Evolutionary conservation across 2,113 vertebrate species (phyloP).

Genomic region (Trinectes maculatus): DNA sequence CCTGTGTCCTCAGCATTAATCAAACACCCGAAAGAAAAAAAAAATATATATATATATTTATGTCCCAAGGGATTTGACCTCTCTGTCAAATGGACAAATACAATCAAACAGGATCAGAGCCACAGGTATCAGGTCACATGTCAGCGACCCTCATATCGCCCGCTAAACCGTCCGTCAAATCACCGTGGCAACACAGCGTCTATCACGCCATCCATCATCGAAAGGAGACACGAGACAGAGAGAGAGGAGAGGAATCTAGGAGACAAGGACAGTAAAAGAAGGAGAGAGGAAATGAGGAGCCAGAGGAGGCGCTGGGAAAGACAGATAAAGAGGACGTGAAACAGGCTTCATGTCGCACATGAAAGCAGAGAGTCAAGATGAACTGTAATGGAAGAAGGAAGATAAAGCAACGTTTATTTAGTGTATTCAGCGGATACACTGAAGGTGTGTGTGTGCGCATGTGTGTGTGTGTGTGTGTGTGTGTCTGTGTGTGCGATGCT

Average conservation of each 20-base stretch:
- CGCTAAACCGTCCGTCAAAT: slow-evolving; percentile 46
- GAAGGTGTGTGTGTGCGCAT: too few species aligned
- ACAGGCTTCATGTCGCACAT: too few species aligned
- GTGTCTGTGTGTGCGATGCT: too few species aligned
- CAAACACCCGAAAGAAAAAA: not conserved
- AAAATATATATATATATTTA: too few species aligned
- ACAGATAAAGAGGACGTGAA: not conserved
- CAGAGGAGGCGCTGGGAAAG: too few species aligned
- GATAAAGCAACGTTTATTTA: too few species aligned
- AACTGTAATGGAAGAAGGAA: too few species aligned
- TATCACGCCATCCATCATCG: slow-evolving; percentile 32
- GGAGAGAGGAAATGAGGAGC: not conserved
- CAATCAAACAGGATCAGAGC: not conserved
- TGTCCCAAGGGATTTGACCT: not conserved
- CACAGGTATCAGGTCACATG: not conserved
- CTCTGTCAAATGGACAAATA: slow-evolving; percentile 9
- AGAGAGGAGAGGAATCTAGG: not conserved
- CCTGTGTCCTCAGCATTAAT: not conserved
- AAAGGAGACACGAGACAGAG: too few species aligned
- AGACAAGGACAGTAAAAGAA: not conserved
- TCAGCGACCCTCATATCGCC: not conserved
- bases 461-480: too few species aligned
- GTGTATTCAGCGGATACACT: too few species aligned
- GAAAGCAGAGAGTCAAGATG: too few species aligned
- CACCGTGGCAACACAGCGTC: slow-evolving; percentile 35